A percentile compares a stretch with the other conserved stretches of the same genome.
These are phyloP conservation scores for Empis stercorea DNA, from an alignment of 2,888 invertebrate genomes.

Conservation along the genomic window DNA sequence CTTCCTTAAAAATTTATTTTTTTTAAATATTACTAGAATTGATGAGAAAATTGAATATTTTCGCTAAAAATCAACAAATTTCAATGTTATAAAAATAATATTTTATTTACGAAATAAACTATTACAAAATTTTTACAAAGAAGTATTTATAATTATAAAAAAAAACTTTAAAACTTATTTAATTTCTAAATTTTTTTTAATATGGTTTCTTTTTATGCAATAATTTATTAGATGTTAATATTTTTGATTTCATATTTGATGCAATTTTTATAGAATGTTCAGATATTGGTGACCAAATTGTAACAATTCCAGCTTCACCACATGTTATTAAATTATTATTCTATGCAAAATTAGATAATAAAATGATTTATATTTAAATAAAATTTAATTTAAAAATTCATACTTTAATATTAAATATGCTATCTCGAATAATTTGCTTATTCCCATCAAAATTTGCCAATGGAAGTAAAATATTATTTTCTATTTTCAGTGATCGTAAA, in stretches of 20 bases:
- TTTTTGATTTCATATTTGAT: background rate
- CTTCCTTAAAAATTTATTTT: too few relatives aligned
- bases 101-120: too few relatives aligned
- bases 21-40: too few relatives aligned
- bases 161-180: background rate
- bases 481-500: slow-evolving; percentile 39
- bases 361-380: slow-evolving; percentile 1
- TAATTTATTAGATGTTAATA: background rate
- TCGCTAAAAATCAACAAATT: too few relatives aligned
- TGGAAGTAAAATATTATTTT: slow-evolving; percentile 41
- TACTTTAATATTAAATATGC: slow-evolving; percentile 50
- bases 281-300: slow-evolving; percentile 43
- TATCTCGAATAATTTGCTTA: slow-evolving; percentile 57
- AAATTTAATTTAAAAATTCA: slow-evolving; percentile 20
- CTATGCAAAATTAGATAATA: slow-evolving; percentile 39
- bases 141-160: background rate
- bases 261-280: background rate
- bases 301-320: slow-evolving; percentile 57
- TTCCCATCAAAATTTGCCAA: slow-evolving; percentile 46
- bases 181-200: background rate
- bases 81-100: too few relatives aligned
- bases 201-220: background rate
- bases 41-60: too few relatives aligned
- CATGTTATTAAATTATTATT: slow-evolving; percentile 51
- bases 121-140: too few relatives aligned